phyloP scores from a whole-genome alignment of 2,797 vertebrate genomes.

The Phoxinus dragarum region DNA sequence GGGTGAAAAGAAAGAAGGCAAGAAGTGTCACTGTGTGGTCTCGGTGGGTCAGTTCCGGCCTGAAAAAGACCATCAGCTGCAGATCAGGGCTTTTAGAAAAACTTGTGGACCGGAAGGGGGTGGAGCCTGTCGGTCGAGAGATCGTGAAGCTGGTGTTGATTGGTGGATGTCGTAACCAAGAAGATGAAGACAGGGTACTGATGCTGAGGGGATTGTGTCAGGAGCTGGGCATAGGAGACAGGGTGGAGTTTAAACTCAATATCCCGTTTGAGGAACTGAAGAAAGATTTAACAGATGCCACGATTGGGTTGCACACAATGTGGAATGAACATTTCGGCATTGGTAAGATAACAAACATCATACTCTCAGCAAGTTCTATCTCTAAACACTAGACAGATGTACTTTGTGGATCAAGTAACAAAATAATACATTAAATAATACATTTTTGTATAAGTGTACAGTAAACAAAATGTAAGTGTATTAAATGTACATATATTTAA shows the following conservation, averaged over 20 bases:
- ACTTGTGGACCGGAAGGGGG: slow-evolving; percentile 76
- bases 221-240: slow-evolving; percentile 82
- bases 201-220: slow-evolving; percentile 83
- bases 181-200: slow-evolving; percentile 88
- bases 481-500: too few relatives aligned
- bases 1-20: slow-evolving; percentile 68
- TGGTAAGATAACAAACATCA: slow-evolving; percentile 72
- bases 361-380: background rate
- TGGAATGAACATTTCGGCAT: slow-evolving; percentile 98
- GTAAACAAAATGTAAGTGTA: too few relatives aligned
- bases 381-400: background rate
- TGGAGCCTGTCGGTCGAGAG: slow-evolving; percentile 62
- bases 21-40: slow-evolving; percentile 80
- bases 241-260: slow-evolving; percentile 90
- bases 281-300: slow-evolving; percentile 83
- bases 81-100: slow-evolving; percentile 90
- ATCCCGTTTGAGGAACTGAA: slow-evolving; percentile 90
- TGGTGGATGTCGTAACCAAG: slow-evolving; percentile 91
- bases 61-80: slow-evolving; percentile 93
- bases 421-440: background rate
- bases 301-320: slow-evolving; percentile 95
- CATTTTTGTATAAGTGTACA: too few relatives aligned
- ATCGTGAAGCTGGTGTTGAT: slow-evolving; percentile 86
- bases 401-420: background rate
- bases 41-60: slow-evolving; percentile 93